Conservation (phyloP, 2,888 invertebrate species). For the Orchesellides sinensis region DNA sequence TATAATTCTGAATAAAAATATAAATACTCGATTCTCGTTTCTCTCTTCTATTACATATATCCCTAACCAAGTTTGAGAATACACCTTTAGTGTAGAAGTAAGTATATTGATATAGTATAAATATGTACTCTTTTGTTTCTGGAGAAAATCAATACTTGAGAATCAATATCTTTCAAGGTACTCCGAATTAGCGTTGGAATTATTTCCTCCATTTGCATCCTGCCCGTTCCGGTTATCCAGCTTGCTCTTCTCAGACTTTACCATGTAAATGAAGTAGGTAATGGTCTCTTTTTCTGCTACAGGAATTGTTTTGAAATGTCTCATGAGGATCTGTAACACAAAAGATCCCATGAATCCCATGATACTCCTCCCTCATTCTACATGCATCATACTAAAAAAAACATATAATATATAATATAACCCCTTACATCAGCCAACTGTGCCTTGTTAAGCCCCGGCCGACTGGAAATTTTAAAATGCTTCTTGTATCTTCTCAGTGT, state of each 20-base stretch:
- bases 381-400: not conserved
- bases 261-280: slow-evolving; percentile 96
- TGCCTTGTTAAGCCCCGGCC: slow-evolving; percentile 95
- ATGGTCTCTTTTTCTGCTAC: slow-evolving; percentile 95
- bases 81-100: not conserved
- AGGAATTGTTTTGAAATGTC: slow-evolving; percentile 96
- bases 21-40: not conserved
- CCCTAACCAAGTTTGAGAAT: no score
- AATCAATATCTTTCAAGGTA: slow-evolving; percentile 59
- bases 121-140: not conserved
- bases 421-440: slow-evolving; percentile 97
- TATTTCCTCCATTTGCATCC: slow-evolving; percentile 51
- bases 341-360: not conserved
- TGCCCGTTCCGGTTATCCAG: slow-evolving; percentile 86
- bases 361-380: not conserved
- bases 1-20: not conserved
- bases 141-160: not conserved
- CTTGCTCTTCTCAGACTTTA: slow-evolving; percentile 94
- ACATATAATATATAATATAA: no score
- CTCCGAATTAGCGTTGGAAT: slow-evolving; percentile 21
- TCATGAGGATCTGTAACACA: slow-evolving; percentile 87
- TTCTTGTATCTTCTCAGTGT: slow-evolving; percentile 95
- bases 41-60: no score
- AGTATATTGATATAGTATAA: not conserved
- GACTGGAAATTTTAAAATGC: slow-evolving; percentile 93